Evolutionary conservation across 2,797 vertebrate species (phyloP), one percentile per base, ranked within the genome.

Genomic region (Remorina albescens): DNA sequence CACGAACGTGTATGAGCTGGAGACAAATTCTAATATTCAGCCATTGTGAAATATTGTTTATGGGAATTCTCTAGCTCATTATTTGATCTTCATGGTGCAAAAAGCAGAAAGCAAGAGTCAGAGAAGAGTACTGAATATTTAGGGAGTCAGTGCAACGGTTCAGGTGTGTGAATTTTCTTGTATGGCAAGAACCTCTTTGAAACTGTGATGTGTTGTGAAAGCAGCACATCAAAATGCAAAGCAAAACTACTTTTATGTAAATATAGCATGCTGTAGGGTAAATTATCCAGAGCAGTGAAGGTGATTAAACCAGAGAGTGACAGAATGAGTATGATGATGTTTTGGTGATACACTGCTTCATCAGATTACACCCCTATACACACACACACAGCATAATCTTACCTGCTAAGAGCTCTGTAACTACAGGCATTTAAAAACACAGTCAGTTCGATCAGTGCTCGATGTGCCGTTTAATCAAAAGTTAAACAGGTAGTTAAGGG

Each of bases 221-320:
- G 62, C 44, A 60, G 74, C 57, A 51, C 71, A 74, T 78, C 74
- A 74, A 84, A 86, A 88, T 82, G 87, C 70, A 86, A 84, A 89
- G 85, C 12, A 51, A 74, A 87, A 88, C n/a, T 78, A 71, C 78
- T 81, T 89, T 88, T 86, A 87, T 91, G 91, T 79, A 89, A 91
- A 90, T 85, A 12, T 15, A 21, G 66, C 21, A 37, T 34, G 77
- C 81, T 78, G 81, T 58, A 28, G 84, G 85, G 81, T 83, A 80
- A 89, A 91, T 86, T 78, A 86, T 78, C 73, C 34, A 18, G 67
- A 87, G 87, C 74, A 51, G 75, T 81, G 85, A 26, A 69, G 75
- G 83, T 85, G 88, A 88, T 91, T 86, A 86, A 88, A 88, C 75
- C 71, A 46, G 60, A 69, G 60, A 76, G 82, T 68, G 30, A 30